These are phyloP conservation scores for Clinocottus analis DNA, from an alignment of 2,113 vertebrate genomes.

Conservation along the genomic window DNA sequence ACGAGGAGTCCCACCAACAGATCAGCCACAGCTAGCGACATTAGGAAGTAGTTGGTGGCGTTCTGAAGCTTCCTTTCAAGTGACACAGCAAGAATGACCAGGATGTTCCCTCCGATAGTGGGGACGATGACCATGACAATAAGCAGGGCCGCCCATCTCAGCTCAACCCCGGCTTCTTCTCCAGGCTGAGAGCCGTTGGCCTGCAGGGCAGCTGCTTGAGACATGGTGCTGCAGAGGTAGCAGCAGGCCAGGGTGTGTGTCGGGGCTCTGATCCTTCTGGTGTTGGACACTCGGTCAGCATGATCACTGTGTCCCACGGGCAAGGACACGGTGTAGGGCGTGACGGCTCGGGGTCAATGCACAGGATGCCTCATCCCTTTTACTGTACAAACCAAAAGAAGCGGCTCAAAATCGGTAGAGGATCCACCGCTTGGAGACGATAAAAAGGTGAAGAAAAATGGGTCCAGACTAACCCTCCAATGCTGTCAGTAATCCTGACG, in stretches of 20 bases:
- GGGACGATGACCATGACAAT: slow-evolving; percentile 93
- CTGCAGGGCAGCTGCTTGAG: slow-evolving; percentile 59
- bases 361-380: slow-evolving; percentile 43
- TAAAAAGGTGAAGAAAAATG: slow-evolving; percentile 4
- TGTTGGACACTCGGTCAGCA: slow-evolving; percentile 86
- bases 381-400: slow-evolving; percentile 7
- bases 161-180: slow-evolving; percentile 62
- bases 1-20: slow-evolving; percentile 96
- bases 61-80: slow-evolving; percentile 97
- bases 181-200: slow-evolving; percentile 60
- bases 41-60: slow-evolving; percentile 98
- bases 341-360: slow-evolving; percentile 48
- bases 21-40: slow-evolving; percentile 95
- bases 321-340: slow-evolving; percentile 40
- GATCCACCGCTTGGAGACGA: neutral
- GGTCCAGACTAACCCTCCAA: slow-evolving; percentile 18
- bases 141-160: slow-evolving; percentile 91
- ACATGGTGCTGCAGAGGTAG: slow-evolving; percentile 72
- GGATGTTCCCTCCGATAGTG: slow-evolving; percentile 95
- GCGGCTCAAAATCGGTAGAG: neutral
- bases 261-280: slow-evolving; percentile 78
- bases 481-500: slow-evolving; percentile 60
- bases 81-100: slow-evolving; percentile 95
- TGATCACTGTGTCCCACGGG: slow-evolving; percentile 84
- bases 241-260: slow-evolving; percentile 56